Evolutionary conservation across 2,113 vertebrate species (phyloP).

Genomic region (Pithys albifrons): DNA sequence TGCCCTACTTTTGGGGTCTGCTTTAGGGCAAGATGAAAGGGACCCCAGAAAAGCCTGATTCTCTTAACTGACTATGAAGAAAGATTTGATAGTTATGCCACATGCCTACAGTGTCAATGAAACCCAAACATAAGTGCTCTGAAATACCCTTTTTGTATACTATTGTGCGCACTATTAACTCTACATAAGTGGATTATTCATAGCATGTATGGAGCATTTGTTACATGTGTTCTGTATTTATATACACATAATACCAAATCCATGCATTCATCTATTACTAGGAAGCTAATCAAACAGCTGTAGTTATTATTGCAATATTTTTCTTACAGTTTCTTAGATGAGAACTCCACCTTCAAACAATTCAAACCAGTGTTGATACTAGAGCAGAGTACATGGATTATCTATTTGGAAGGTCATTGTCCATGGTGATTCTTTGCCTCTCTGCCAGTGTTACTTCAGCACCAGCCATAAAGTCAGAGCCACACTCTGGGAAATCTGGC

Average conservation of each 20-base stretch:
- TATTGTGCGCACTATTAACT: neutral
- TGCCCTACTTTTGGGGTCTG: conserved; percentile 44
- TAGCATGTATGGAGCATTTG: neutral
- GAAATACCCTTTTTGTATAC: neutral
- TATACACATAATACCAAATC: neutral
- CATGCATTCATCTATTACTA: neutral
- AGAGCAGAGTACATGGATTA: accelerated
- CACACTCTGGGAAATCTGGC: accelerated
- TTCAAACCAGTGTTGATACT: neutral
- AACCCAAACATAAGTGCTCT: neutral
- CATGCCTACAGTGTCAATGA: neutral
- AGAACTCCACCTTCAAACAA: neutral
- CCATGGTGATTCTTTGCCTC: neutral
- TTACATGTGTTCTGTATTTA: neutral
- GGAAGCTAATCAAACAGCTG: neutral
- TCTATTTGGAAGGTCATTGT: neutral
- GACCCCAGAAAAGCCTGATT: neutral
- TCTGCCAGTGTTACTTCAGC: neutral
- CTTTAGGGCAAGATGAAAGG: conserved; percentile 18
- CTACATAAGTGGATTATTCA: neutral
- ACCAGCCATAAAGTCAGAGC: neutral
- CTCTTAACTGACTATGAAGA: neutral
- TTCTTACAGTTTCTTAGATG: neutral
- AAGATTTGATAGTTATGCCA: neutral
- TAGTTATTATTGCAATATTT: neutral